Base-by-base conservation (phyloP, 1,140 invertebrate species). In the Drosophila kikkawai region DNA sequence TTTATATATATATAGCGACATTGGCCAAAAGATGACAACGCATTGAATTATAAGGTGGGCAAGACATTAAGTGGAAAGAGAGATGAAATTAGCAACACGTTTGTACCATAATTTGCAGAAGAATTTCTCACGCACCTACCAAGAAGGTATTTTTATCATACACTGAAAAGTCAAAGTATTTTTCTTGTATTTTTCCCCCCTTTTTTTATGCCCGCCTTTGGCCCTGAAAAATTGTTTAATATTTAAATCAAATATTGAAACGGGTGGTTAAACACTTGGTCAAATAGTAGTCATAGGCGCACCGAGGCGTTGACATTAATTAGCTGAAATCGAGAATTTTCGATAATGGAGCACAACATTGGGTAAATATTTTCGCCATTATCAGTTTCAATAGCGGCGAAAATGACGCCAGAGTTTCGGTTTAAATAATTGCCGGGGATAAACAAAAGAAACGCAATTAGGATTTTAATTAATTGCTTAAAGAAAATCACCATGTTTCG, bases 71-170 rank as follows among this genome's bases (percentile, higher is more conserved):
- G n/a, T n/a, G 17, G 15, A 19, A 57, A 42, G 36, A 60, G 53
- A 50, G 39, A 42, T 69, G 69, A 84, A 84, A 84, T 83, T 83
- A 79, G 22, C 47, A 66, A 83, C 80, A 79, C 65, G 80, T 83
- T 83, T 57, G 22, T 57, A 41, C 42, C 26, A 59, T 55, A 55
- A 58, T 77, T 69, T 68, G 64, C 64, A 70, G 57, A 78, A 11
- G 48, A 67, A 68, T 56, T 77, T 77, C 75, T 77, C 75, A 77
- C 73, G 73, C 56, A 68, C 17, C 51, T 51, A 36, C 12, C 15
- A 8, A 45, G 45, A 22, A 55, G 4, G 12, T n/a, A 17, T n/a
- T 36, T 32, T 57, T 12, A 29, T 39, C 66, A 17, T 65, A 47
- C 34, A 17, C 2, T 11, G 42, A 34, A 2, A 34, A 22, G 22